Percentiles rank a stretch among this genome's conserved stretches.
These are phyloP conservation scores for roundworm (Caenorhabditis elegans) DNA, from an alignment of 1,140 invertebrate genomes.

Conservation along the genomic window WBcel235 BX284604.4:9531501-9532000, in stretches of 20 bases:
- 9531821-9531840: too few relatives aligned
- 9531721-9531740: too few relatives aligned
- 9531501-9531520: background rate
- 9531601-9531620: background rate
- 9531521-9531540: background rate
- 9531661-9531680: too few relatives aligned
- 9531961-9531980: background rate
- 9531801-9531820: too few relatives aligned
- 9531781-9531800: too few relatives aligned
- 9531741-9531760: too few relatives aligned
- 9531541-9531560: slow-evolving; percentile 19
- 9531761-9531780: too few relatives aligned
- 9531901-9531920: slow-evolving; percentile 17
- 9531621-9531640: background rate
- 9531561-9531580: background rate
- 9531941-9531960: slow-evolving; percentile 17
- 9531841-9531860: background rate
- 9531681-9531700: too few relatives aligned
- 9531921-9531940: slow-evolving; percentile 9
- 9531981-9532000: background rate
- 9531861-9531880: background rate
- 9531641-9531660: too few relatives aligned
- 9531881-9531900: background rate
- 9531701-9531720: too few relatives aligned
- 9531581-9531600: background rate